Evolutionary conservation across 1,140 invertebrate genomes (phyloP), one percentile per base, ranked within the genome.

Genomic region (Drosophila kanapiae): DNA sequence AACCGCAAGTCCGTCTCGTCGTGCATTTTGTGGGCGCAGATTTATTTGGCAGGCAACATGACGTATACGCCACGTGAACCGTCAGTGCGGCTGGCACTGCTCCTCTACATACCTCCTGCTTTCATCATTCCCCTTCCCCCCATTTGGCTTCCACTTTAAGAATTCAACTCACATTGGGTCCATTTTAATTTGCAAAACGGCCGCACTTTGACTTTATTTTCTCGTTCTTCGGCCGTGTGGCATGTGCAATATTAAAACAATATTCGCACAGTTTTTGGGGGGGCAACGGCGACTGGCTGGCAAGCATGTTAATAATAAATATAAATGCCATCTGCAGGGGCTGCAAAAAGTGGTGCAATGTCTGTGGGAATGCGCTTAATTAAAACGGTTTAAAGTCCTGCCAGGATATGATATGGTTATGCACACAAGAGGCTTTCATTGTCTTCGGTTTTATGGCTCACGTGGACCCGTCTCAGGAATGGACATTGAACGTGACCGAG

Each of bases 21-120:
- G n/a, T 45, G 62, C 33, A 42, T 71, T 63, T 59, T 56, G 47
- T 63, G 58, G 62, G 56, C 33, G 43, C 61, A 60, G 65, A 59
- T 45, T 64, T 69, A 80, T 63, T 67, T 69, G 70, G 61, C 54
- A 60, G 64, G 29, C 51, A 62, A 65, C 64, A 65, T 78, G 64
- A 82, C 83, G 69, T 64, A 82, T 86, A 70, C 78, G 82, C 61
- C 75, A 67, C 53, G 60, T 78, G 56, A 42, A 76, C 67, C 45
- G 14, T 33, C 45, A 40, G 43, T 38, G 40, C 14, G 38, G 6
- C 31, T 59, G 38, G 37, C 16, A 23, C 14, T 33, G 23, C 23
- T 31, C n/a, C n/a, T n/a, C 29, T 23, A 23, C 23, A 18, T 11
- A 9, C n/a, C 33, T 11, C 14, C 23, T 23, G 14, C 37, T 10